Evolutionary conservation across 2,797 vertebrate genomes (phyloP).

Genomic region (Threskiornis aethiopicus): DNA sequence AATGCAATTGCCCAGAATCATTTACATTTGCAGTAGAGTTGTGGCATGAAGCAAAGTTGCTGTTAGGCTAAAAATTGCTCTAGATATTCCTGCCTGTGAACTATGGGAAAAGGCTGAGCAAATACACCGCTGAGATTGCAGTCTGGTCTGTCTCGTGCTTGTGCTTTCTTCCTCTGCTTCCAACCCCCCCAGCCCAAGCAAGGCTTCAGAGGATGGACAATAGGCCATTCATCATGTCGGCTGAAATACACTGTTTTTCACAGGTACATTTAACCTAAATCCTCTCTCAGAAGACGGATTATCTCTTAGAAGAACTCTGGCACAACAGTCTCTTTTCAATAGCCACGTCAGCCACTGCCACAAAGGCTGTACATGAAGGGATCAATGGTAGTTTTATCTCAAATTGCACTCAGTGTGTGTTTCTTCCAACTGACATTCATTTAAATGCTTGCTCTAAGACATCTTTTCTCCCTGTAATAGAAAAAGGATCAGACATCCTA

Average conservation of each 20-base stretch:
- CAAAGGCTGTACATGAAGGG: constrained; percentile 67
- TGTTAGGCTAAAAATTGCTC: neutral
- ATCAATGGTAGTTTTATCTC: constrained; percentile 81
- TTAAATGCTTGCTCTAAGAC: constrained; percentile 74
- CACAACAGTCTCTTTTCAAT: constrained; percentile 58
- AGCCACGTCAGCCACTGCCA: constrained; percentile 55
- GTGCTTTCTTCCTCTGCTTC: neutral
- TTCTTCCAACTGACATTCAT: constrained; percentile 79
- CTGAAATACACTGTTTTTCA: constrained; percentile 46
- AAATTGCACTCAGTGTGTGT: constrained; percentile 78
- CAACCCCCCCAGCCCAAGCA: neutral
- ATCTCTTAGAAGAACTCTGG: constrained; percentile 63
- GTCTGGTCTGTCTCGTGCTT: neutral
- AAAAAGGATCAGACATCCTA: constrained; percentile 1
- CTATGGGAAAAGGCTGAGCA: neutral
- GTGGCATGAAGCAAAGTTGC: neutral
- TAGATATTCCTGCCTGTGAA: neutral
- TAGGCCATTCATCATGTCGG: constrained; percentile 32
- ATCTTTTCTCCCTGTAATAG: constrained; percentile 59
- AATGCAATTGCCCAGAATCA: neutral
- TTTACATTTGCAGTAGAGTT: neutral
- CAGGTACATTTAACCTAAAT: constrained; percentile 65
- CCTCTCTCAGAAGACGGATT: constrained; percentile 63
- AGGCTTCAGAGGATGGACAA: neutral
- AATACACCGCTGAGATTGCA: neutral